These are phyloP conservation scores for Psittacara wagleri DNA, from an alignment of 2,113 vertebrate genomes.

Conservation along the genomic window DNA sequence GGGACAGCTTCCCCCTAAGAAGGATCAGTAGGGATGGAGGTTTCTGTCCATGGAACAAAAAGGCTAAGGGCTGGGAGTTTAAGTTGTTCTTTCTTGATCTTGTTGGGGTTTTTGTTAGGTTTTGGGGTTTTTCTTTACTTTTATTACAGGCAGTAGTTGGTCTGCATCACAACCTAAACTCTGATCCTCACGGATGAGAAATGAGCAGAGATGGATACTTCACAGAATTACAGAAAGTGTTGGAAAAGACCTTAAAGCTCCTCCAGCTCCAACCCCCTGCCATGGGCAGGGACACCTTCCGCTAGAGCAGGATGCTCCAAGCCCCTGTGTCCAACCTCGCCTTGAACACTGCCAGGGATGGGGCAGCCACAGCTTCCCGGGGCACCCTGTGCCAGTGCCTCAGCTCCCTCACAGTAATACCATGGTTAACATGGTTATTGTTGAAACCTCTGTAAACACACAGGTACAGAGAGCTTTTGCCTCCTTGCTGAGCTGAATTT, in stretches of 20 bases:
- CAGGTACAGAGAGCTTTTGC: neutral
- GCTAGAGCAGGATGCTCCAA: neutral
- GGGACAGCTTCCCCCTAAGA: fast-evolving
- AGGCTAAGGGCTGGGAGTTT: neutral
- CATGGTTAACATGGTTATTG: fast-evolving
- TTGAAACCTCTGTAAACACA: neutral
- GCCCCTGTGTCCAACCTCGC: neutral
- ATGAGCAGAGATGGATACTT: neutral
- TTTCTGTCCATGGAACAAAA: neutral
- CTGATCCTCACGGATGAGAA: neutral
- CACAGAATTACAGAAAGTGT: neutral
- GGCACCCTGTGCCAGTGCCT: neutral
- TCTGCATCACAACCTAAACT: neutral
- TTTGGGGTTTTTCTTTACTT: neutral
- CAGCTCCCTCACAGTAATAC: neutral
- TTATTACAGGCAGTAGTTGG: no score
- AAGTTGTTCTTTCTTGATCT: neutral
- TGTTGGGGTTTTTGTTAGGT: fast-evolving
- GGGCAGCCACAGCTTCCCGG: neutral
- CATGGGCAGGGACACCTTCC: neutral
- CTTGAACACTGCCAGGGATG: neutral
- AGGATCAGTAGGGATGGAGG: neutral
- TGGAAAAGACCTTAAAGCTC: neutral
- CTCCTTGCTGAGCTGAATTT: neutral
- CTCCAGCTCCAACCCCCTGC: neutral